Evolutionary conservation across 2,797 vertebrate species (phyloP).

Genomic region (Schizothorax lantsangensis): DNA sequence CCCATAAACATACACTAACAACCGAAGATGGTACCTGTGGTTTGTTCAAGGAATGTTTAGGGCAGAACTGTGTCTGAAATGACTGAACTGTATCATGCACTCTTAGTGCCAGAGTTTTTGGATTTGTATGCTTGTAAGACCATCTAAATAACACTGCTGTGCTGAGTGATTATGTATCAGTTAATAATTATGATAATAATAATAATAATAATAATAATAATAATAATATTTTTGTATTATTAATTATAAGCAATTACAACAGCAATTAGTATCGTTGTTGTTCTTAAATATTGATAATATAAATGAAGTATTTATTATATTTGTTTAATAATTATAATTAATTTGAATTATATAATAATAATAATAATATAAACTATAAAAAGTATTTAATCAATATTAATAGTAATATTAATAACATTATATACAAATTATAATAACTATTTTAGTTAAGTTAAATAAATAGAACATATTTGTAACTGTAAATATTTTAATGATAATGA

Average conservation of each 20-base stretch:
- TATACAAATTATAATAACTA: neutral
- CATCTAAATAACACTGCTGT: neutral
- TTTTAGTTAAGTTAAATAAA: neutral
- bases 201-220: neutral
- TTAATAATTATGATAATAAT: neutral
- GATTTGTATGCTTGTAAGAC: neutral
- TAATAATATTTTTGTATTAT: neutral
- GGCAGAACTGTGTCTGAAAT: neutral
- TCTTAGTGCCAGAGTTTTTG: neutral
- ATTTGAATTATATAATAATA: neutral
- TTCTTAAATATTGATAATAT: neutral
- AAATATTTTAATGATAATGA: too few species aligned
- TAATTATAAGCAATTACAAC: too few species aligned
- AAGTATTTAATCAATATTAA: neutral
- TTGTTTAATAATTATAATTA: neutral
- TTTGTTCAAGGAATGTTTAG: conserved; percentile 32
- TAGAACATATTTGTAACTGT: too few species aligned
- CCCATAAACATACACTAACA: conserved; percentile 56
- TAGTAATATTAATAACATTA: neutral
- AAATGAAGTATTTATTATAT: too few species aligned
- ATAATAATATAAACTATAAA: neutral
- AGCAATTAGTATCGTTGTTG: too few species aligned
- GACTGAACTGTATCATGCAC: neutral
- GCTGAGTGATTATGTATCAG: neutral
- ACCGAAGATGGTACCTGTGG: conserved; percentile 64